phyloP scores from a whole-genome alignment of 2,797 vertebrate species.

The Rhinophrynus dorsalis region DNA sequence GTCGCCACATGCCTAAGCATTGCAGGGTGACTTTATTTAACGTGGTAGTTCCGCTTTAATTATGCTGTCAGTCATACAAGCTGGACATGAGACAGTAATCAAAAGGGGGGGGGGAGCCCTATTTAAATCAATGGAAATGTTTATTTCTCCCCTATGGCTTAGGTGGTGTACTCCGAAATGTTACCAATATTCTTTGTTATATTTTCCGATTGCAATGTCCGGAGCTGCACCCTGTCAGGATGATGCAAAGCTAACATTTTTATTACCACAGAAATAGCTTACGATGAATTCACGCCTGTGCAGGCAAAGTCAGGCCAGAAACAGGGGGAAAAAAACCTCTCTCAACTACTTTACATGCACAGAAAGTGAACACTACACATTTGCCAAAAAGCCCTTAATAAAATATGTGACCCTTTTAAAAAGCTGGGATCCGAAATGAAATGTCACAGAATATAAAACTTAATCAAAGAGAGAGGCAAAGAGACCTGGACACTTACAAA shows the following conservation, averaged over 20 bases:
- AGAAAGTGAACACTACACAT: neutral
- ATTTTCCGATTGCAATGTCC: no score
- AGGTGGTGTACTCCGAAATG: no score
- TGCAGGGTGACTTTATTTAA: no score
- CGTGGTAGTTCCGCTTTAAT: no score
- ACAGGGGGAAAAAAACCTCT: neutral
- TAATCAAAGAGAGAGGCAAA: constrained; percentile 21
- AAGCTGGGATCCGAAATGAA: constrained; percentile 7
- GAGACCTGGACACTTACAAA: constrained; percentile 1
- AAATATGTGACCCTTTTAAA: constrained; percentile 23
- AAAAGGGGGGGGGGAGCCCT: no score
- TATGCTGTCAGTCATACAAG: no score
- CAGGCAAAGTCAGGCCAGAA: neutral
- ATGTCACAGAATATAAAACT: constrained; percentile 34
- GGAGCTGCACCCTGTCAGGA: neutral
- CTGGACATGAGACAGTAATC: no score
- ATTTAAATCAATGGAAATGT: no score
- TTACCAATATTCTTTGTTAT: no score
- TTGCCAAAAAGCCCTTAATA: constrained; percentile 11
- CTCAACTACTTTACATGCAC: neutral
- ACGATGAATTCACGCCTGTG: neutral
- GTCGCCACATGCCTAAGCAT: no score
- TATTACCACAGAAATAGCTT: neutral
- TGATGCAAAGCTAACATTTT: neutral
- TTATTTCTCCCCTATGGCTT: no score